A percentile compares a stretch with the other conserved stretches of the same genome.
phyloP scores from a whole-genome alignment of 2,113 vertebrate genomes.

The Otus sunia region DNA sequence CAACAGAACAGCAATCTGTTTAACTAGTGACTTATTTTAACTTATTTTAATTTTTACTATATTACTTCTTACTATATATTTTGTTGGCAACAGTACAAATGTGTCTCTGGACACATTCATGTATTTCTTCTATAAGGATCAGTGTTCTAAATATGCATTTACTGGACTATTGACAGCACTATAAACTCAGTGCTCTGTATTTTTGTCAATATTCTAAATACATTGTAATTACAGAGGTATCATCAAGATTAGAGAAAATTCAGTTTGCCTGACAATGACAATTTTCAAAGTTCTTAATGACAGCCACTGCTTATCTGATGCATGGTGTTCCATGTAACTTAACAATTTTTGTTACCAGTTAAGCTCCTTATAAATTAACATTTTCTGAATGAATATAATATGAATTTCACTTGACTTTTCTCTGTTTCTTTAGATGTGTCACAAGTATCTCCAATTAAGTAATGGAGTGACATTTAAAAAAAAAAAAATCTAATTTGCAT shows the following conservation, averaged over 20 bases:
- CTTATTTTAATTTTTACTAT: background rate
- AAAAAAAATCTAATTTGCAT: background rate
- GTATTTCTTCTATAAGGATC: background rate
- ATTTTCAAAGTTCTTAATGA: background rate
- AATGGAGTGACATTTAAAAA: background rate
- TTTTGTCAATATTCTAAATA: background rate
- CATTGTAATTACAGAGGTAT: background rate
- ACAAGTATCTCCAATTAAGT: background rate
- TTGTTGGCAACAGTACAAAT: background rate
- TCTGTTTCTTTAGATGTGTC: background rate
- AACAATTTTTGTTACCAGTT: background rate
- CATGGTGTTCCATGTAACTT: background rate
- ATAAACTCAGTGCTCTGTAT: background rate
- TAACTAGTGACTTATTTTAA: background rate
- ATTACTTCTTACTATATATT: background rate
- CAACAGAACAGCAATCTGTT: background rate
- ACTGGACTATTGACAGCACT: background rate
- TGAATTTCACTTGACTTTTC: background rate
- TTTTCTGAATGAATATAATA: background rate
- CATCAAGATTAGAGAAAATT: background rate
- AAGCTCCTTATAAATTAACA: background rate
- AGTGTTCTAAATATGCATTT: background rate
- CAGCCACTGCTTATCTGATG: background rate
- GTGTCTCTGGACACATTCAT: background rate
- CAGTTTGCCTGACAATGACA: background rate